Conservation (phyloP, 1,140 invertebrate genomes). For the Trypoxylus dichotomus region DNA sequence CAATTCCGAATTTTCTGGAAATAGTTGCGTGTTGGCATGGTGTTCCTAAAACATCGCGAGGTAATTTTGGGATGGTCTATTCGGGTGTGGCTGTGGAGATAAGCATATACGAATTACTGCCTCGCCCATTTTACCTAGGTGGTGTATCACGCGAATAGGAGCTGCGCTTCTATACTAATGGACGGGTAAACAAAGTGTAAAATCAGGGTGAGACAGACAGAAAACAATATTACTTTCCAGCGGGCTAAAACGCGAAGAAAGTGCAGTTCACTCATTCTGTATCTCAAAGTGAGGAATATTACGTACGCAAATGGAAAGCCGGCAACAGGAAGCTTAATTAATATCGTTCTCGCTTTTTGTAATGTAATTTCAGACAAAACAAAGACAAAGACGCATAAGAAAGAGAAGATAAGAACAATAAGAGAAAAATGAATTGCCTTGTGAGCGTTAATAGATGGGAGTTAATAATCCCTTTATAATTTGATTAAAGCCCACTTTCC, state of each 20-base stretch:
- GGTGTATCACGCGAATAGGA: neutral
- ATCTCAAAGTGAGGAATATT: neutral
- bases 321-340: neutral
- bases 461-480: slow-evolving; percentile 10
- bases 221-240: neutral
- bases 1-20: neutral
- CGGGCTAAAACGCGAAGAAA: neutral
- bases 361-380: neutral
- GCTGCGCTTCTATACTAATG: neutral
- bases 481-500: slow-evolving; percentile 8
- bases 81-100: neutral
- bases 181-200: slow-evolving; percentile 13
- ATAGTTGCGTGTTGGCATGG: neutral
- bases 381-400: neutral
- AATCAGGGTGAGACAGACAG: slow-evolving; percentile 2
- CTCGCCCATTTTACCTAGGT: slow-evolving; percentile 5
- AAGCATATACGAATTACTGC: neutral
- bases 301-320: neutral
- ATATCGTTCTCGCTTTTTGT: neutral
- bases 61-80: slow-evolving; percentile 1
- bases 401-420: neutral
- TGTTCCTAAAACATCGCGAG: neutral
- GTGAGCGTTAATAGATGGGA: neutral
- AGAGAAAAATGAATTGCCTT: slow-evolving; percentile 7
- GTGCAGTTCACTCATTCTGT: neutral